phyloP scores from a whole-genome alignment of 2,888 invertebrate species.

The Drosophila buzzatii region DNA sequence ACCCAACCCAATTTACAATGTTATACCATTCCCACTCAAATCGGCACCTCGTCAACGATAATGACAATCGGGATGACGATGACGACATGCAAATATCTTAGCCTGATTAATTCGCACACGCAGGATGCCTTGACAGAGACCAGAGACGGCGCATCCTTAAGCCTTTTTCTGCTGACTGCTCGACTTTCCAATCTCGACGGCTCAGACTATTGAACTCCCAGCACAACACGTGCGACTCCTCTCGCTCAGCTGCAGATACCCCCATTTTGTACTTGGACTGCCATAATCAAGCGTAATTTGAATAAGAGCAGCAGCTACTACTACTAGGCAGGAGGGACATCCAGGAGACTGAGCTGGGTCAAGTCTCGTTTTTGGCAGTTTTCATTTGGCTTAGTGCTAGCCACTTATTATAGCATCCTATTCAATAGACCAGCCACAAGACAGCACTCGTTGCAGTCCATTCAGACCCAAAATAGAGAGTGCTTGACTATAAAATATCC shows the following conservation, averaged over 20 bases:
- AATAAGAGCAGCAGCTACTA: constrained; percentile 59
- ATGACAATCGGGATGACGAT: constrained; percentile 68
- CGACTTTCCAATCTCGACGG: constrained; percentile 66
- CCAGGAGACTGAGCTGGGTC: neutral
- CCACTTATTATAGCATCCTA: constrained; percentile 49
- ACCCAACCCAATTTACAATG: neutral
- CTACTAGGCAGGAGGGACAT: neutral
- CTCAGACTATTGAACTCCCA: constrained; percentile 70
- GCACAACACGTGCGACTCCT: constrained; percentile 41
- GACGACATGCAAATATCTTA: constrained; percentile 71
- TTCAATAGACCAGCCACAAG: constrained; percentile 39
- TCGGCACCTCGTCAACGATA: constrained; percentile 51
- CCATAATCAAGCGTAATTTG: constrained; percentile 78
- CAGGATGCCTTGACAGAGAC: constrained; percentile 54
- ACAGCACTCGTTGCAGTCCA: constrained; percentile 32
- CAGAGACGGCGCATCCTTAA: constrained; percentile 55
- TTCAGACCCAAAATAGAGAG: constrained; percentile 14
- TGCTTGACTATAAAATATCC: neutral
- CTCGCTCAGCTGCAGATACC: constrained; percentile 10
- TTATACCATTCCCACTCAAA: neutral
- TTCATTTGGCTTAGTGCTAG: constrained; percentile 75
- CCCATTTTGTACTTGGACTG: constrained; percentile 52
- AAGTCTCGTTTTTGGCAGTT: constrained; percentile 37
- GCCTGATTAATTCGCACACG: constrained; percentile 78
- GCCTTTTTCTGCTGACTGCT: constrained; percentile 77